Percentiles rank a stretch among this genome's conserved stretches.
These are phyloP conservation scores for Akabosia matsudoensis DNA, from an alignment of 1,140 invertebrate species.

Conservation along the genomic window DNA sequence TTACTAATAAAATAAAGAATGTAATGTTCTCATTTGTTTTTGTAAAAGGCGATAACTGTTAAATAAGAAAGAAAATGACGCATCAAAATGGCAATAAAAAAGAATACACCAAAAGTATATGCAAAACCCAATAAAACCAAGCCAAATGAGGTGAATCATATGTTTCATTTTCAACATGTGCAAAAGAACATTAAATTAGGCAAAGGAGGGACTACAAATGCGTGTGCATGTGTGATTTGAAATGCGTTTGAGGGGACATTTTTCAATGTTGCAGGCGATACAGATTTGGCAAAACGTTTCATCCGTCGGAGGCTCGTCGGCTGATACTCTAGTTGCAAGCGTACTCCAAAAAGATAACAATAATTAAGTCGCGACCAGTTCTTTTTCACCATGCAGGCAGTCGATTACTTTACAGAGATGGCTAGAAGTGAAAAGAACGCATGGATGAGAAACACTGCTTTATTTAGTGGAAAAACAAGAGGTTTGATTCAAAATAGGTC, in stretches of 20 bases:
- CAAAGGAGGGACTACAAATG: background rate
- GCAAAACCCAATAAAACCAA: background rate
- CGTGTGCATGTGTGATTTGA: background rate
- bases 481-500: no score
- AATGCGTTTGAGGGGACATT: background rate
- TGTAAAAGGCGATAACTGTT: no score
- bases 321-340: background rate
- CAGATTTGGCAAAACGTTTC: background rate
- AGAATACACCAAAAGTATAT: background rate
- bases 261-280: background rate
- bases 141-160: background rate
- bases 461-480: no score
- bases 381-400: background rate
- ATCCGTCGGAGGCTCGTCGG: background rate
- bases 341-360: slow-evolving; percentile 7
- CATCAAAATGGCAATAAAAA: background rate
- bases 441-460: no score
- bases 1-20: no score
- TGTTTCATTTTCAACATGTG: background rate
- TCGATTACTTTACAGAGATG: background rate
- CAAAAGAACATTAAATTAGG: background rate
- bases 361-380: background rate
- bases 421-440: background rate
- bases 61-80: background rate
- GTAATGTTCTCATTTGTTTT: no score